Evolutionary conservation across 1,140 invertebrate genomes (phyloP).

Genomic region (Drosophila elegans): DNA sequence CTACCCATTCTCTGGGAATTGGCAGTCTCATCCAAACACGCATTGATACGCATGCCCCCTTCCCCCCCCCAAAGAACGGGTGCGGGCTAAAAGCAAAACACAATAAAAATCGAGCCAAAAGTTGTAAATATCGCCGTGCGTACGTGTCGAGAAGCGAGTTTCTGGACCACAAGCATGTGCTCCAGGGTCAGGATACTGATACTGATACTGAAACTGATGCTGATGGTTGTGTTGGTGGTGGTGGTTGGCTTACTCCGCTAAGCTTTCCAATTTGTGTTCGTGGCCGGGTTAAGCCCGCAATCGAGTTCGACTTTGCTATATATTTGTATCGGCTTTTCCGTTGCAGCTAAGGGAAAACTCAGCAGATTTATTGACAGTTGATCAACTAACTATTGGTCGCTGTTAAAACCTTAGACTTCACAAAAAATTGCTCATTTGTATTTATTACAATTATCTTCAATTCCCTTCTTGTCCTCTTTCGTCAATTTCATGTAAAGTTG

Average conservation of each 20-base stretch:
- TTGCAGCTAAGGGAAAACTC: background rate
- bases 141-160: conserved; percentile 12
- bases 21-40: too few species aligned
- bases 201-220: too few species aligned
- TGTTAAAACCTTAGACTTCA: too few species aligned
- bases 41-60: background rate
- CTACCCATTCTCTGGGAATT: too few species aligned
- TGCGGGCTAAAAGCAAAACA: conserved; percentile 16
- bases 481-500: too few species aligned
- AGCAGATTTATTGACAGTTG: background rate
- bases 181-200: background rate
- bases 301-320: background rate
- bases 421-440: too few species aligned
- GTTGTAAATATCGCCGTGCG: conserved; percentile 34
- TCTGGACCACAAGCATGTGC: conserved; percentile 15
- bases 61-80: background rate
- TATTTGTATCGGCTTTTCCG: background rate
- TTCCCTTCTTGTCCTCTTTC: too few species aligned
- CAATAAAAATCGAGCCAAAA: conserved; percentile 36
- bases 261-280: conserved; percentile 33
- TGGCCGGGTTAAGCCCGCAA: background rate
- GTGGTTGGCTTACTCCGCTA: conserved; percentile 20
- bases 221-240: too few species aligned
- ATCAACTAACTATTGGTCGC: background rate
- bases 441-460: too few species aligned